These are phyloP conservation scores for Sparus aurata DNA, from an alignment of 2,797 vertebrate species.

Conservation along the genomic window DNA sequence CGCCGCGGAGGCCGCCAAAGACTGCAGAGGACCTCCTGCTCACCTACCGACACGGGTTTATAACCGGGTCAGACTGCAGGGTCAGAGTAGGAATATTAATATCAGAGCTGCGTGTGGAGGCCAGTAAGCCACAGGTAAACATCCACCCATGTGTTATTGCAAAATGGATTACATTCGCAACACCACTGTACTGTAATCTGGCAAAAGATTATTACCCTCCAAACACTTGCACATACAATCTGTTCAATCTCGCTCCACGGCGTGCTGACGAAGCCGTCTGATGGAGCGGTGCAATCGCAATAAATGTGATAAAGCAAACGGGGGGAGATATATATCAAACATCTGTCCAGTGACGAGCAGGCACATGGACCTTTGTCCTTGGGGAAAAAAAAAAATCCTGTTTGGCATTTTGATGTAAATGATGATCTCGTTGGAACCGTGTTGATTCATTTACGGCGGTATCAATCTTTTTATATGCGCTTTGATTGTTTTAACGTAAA, in stretches of 20 bases:
- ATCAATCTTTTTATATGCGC: not conserved
- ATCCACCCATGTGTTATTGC: constrained; percentile 21
- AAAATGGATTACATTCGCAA: constrained; percentile 66
- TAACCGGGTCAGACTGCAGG: constrained; percentile 26
- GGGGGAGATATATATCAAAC: constrained; percentile 38
- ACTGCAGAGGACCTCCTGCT: not conserved
- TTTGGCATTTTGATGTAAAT: not conserved
- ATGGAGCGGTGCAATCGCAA: constrained; percentile 11
- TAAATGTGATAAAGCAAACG: constrained; percentile 41
- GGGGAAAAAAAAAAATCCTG: not conserved
- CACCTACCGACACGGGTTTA: constrained; percentile 1
- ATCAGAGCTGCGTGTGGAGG: not conserved
- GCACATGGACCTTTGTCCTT: constrained; percentile 15
- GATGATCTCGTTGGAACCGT: not conserved
- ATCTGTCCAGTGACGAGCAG: constrained; percentile 36
- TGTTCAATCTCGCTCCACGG: constrained; percentile 39
- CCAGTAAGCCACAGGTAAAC: constrained; percentile 57
- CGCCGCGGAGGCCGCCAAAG: not conserved
- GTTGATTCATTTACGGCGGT: not conserved
- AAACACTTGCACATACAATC: constrained; percentile 57
- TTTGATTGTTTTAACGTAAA: constrained; percentile 11
- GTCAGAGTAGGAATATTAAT: constrained; percentile 55
- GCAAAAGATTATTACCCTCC: constrained; percentile 62
- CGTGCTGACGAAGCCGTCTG: constrained; percentile 26
- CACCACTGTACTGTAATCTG: constrained; percentile 60